Evolutionary conservation across 2,888 invertebrate genomes (phyloP).

Genomic region (Eilema sororculum): DNA sequence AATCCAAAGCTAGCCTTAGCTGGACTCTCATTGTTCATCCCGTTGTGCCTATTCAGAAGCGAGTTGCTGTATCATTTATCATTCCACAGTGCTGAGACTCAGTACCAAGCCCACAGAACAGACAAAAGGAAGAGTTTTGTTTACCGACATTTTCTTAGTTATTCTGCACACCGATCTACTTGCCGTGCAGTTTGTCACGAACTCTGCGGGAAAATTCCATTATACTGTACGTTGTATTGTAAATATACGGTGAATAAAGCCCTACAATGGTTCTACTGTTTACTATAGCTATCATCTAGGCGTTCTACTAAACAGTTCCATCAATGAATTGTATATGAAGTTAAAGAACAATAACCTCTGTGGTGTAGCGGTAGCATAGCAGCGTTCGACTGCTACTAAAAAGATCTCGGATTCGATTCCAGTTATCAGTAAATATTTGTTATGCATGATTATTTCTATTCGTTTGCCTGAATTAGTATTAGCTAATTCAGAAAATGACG

Average conservation of each 20-base stretch:
- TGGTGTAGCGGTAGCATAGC: no score
- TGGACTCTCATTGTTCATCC: background rate
- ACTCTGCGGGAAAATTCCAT: background rate
- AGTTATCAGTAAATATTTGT: no score
- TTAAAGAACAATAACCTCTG: no score
- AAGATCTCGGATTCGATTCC: no score
- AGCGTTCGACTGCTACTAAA: no score
- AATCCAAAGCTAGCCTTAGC: no score
- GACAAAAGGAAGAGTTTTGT: background rate
- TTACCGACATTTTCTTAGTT: background rate
- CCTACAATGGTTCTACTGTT: background rate
- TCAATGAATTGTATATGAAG: no score
- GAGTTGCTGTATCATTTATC: background rate
- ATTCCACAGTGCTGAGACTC: background rate
- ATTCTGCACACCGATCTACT: background rate
- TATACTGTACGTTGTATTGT: background rate
- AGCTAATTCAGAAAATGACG: no score
- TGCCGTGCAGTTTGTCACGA: conserved; percentile 2
- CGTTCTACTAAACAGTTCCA: no score
- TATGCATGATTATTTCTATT: no score
- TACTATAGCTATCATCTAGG: background rate
- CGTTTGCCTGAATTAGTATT: no score
- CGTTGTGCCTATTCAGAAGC: background rate
- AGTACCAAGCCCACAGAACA: background rate
- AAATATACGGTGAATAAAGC: background rate